Evolutionary conservation across 2,888 invertebrate genomes (phyloP), one percentile per base, ranked within the genome.

Genomic region (Acanthosepion lycidas): DNA sequence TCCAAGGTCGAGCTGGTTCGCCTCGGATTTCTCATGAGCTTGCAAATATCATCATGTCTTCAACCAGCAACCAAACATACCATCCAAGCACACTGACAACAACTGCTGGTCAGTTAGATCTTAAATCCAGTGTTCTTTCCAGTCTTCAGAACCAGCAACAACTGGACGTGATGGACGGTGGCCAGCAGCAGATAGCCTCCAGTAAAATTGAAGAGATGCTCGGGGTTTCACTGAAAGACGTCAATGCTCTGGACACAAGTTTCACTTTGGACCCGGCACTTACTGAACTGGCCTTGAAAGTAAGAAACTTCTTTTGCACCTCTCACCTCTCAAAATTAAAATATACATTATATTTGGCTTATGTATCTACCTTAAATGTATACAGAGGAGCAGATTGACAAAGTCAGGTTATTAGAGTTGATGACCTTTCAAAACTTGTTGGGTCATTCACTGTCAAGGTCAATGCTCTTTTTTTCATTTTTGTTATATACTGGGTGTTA

Each of bases 1-100:
- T 97, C 95, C 96, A 96, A 91, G 97, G 97, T 1, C 96, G 97
- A 91, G 96, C 96, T 8, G 96, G 96, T 42, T 92, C 94, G 3
- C 94, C 59, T 51, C 93, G 12, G 49, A 93, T 53, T 51, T 26
- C 51, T n/a, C 93, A 49, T 0, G 53, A 93, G 18, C 93, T 93
- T n/a, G n/a, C 93, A 49, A 93, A 93, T 28, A 93, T 93, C 28
- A 51, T 93, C 0, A 33, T 53, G 28, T 53, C n/a, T 28, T 53
- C 93, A 93, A 18, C 51, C 28, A 93, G 42, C 18, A 49, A 53
- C 48, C 93, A 51, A 2, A 49, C n/a, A 93, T 51, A 93, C 8
- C 93, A 93, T 18, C 93, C 48, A 6, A 20, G 8, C 20, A 51
- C 33, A 12, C 42, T 93, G 53, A 53, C 93, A 5, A 53, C 51